phyloP scores from a whole-genome alignment of 1,140 invertebrate genomes.

The Rhopalosiphum padi region DNA sequence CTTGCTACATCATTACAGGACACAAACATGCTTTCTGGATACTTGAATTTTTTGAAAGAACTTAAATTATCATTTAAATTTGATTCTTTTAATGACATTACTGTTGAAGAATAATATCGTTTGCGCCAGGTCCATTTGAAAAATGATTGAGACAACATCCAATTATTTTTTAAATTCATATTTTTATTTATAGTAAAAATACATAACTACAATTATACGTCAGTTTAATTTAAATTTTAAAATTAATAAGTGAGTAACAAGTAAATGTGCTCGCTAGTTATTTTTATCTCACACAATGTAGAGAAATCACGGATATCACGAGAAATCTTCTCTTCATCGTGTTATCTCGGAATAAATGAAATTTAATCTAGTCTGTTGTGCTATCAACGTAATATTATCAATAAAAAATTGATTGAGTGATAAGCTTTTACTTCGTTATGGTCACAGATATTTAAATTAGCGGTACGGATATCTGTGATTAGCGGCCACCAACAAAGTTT shows the following conservation, averaged over 20 bases:
- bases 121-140: background rate
- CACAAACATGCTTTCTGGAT: conserved; percentile 49
- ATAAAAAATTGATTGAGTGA: too few relatives aligned
- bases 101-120: background rate
- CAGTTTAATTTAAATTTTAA: background rate
- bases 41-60: conserved; percentile 20
- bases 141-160: background rate
- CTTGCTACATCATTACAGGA: conserved; percentile 8
- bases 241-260: background rate
- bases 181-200: background rate
- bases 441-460: too few relatives aligned
- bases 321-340: too few relatives aligned
- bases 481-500: too few relatives aligned
- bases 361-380: too few relatives aligned
- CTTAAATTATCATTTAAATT: background rate
- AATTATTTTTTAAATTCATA: conserved; percentile 17
- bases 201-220: background rate
- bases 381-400: too few relatives aligned
- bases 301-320: too few relatives aligned
- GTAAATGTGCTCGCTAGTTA: too few relatives aligned
- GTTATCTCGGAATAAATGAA: too few relatives aligned
- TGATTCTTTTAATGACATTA: background rate
- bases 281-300: too few relatives aligned
- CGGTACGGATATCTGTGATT: too few relatives aligned
- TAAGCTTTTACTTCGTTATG: too few relatives aligned